Conservation (phyloP, 2,113 vertebrate genomes). For the Salvelinus fontinalis region DNA sequence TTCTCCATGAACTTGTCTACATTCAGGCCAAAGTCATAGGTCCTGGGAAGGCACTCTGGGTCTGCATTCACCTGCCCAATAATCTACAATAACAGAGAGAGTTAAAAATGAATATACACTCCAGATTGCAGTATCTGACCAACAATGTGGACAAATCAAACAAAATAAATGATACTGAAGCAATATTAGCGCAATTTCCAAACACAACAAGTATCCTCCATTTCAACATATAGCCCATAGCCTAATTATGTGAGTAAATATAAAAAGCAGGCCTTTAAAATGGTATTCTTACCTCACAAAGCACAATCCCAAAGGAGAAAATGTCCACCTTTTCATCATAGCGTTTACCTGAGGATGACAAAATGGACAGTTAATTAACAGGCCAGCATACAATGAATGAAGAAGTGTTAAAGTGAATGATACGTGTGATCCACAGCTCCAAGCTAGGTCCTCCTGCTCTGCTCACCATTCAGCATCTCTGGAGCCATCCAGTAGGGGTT, state of each 20-base stretch:
- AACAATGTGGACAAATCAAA: neutral
- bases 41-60: conserved; percentile 93
- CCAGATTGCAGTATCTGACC: neutral
- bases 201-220: no score
- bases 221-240: no score
- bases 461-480: conserved; percentile 97
- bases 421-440: neutral
- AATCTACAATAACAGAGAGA: conserved; percentile 75
- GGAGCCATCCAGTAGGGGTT: conserved; percentile 99
- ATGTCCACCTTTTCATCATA: conserved; percentile 97
- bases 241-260: no score
- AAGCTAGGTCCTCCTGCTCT: neutral
- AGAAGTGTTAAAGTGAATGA: neutral
- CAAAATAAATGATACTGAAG: no score
- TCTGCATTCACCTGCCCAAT: conserved; percentile 97
- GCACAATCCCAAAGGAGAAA: conserved; percentile 96
- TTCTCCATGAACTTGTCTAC: conserved; percentile 94
- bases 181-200: no score
- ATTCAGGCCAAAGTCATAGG: conserved; percentile 92
- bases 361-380: neutral
- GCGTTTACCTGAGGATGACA: conserved; percentile 84
- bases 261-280: neutral
- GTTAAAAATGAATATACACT: neutral
- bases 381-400: neutral
- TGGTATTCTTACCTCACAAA: conserved; percentile 86